Base-by-base conservation (phyloP, 2,888 invertebrate genomes). In the Podotricha telesiphe region DNA sequence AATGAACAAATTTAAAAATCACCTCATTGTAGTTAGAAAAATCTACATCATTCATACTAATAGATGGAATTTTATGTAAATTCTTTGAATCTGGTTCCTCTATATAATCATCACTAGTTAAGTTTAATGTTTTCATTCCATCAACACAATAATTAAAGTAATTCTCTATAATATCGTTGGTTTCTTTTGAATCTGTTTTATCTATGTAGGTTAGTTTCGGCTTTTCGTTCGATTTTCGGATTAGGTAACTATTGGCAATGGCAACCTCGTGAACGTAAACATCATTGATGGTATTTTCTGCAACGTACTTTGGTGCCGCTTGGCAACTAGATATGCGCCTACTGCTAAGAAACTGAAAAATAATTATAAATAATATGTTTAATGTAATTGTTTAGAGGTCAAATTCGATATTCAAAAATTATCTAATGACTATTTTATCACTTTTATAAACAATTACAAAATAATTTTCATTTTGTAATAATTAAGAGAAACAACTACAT, bases 241-340 rank as follows among this genome's bases (percentile, higher is more conserved):
- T 68, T 58, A 73, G 73, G 65, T 70, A 69, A 67, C 76, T 77
- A 67, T 74, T 77, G 56, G 75, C 75, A 58, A 77, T 67, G 11
- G 78, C 73, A 28, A 79, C 62, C 74, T 87, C 83, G 59, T 87
- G 81, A 17, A 83, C 78, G 71, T 86, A 83, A 19, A 87, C 75
- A 69, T 89, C 81, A 62, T 89, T 87, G 47, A 85, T 83, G 71
- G 78, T 85, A 70, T 72, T 78, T 59, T 91, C 88, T 11, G 79
- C 70, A 1, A 79, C 74, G 69, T 78, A 83, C 80, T 83, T 86
- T 34, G 88, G 79, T 48, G 85, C 84, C 56, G 81, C 76, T 72
- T 88, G 87, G 79, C 86, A 91, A 75, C 89, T 92, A 17, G 88
- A 93, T 79, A 92, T 89, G 69, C 87, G 91, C 63, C 93, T 86